Conservation (phyloP, 2,888 invertebrate species). For the Tiliacea citrago region DNA sequence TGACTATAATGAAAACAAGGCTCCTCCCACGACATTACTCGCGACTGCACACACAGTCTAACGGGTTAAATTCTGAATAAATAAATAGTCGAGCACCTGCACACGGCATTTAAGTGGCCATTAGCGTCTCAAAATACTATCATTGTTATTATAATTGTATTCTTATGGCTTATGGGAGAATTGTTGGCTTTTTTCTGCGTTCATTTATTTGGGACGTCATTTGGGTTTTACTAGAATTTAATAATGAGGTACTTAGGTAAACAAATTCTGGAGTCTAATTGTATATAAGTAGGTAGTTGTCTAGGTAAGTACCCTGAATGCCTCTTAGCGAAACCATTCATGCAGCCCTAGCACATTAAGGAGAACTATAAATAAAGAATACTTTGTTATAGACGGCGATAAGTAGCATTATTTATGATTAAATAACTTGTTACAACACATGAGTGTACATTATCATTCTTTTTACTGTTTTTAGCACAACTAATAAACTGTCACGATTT, state of each 20-base stretch:
- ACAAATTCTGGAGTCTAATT: not conserved
- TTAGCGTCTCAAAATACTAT: conserved; percentile 76
- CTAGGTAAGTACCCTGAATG: not conserved
- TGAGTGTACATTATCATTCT: no score
- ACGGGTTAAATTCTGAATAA: conserved; percentile 82
- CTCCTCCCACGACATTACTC: conserved; percentile 78
- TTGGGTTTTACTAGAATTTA: not conserved
- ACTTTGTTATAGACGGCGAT: no score
- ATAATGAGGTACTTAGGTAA: conserved; percentile 7
- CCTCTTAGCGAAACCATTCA: not conserved
- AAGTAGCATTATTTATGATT: no score
- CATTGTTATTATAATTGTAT: conserved; percentile 70
- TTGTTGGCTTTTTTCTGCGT: conserved; percentile 46
- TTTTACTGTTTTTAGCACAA: no score
- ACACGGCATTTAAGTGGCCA: conserved; percentile 80
- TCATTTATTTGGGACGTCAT: conserved; percentile 12
- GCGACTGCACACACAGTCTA: conserved; percentile 75
- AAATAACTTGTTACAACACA: no score
- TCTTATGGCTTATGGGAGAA: conserved; percentile 54
- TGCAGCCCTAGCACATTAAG: no score
- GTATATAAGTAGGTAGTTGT: not conserved
- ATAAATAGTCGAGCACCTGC: conserved; percentile 83
- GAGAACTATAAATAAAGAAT: no score
- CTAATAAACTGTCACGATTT: no score
- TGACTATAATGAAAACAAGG: conserved; percentile 73